Base-by-base conservation (phyloP, 2,113 vertebrate species). In the Regulus satrapa region DNA sequence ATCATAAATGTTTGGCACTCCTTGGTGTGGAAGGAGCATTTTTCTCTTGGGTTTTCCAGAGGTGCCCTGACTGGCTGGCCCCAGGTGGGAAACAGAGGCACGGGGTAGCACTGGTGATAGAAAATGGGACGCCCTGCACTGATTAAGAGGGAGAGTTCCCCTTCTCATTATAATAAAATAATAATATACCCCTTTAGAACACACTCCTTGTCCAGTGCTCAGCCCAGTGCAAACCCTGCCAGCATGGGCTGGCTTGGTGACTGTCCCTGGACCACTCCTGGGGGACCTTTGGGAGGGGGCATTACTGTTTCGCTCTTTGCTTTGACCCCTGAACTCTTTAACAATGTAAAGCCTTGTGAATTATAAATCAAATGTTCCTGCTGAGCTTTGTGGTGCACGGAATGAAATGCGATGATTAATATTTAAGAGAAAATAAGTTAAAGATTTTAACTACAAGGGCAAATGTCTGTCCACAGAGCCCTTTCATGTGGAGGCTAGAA, bases 331-430 rank as follows among this genome's bases (percentile, higher is more conserved):
- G 28, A 80, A 80, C 72, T 92, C 92, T 88, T 89, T 71, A 75
- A 74, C 75, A 85, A 97, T n/a, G 72, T 89, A 78, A 94, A 63
- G 90, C 54, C 89, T 94, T 48, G 74, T 72, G 95, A 92, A 93
- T 96, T 83, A 93, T 48, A 49, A 93, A 81, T 90, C 79, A 89
- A 66, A 94, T 18, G 74, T 25, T 80, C 93, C 84, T 63, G 91
- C 88, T 85, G 88, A 86, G 95, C 88, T 93, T 93, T 97, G 95
- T 88, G 95, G 95, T 77, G 86, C 83, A 75, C 9, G 0, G 85
- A 97, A 97, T 95, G 93, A 97, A 97, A 96, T 94, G 90, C 49
- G n/a, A 58, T 68, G 56, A 96, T 97, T 95, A 95, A 95, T 97
- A 98, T 94, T 97, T 94, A 97, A 97, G 94, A 92, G 94, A 88